Evolutionary conservation across 1,140 invertebrate species (phyloP).

Genomic region (Aethina tumida): DNA sequence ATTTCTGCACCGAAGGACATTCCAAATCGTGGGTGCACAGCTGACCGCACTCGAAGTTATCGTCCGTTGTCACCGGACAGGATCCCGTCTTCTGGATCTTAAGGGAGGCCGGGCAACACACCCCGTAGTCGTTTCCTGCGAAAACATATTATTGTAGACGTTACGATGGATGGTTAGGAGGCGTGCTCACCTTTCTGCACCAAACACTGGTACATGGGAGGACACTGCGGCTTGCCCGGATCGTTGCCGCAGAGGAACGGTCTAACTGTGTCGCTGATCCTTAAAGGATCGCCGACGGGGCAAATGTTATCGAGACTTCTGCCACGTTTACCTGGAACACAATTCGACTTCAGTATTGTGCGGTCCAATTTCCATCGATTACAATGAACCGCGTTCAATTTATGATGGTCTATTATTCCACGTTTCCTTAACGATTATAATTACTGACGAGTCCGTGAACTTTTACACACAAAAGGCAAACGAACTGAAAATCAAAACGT

Average conservation of each 20-base stretch:
- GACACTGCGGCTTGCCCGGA: constrained; percentile 70
- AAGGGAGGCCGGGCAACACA: constrained; percentile 71
- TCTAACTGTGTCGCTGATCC: constrained; percentile 62
- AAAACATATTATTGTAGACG: constrained; percentile 8
- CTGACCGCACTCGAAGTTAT: constrained; percentile 45
- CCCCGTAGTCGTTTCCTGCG: constrained; percentile 70
- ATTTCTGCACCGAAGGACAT: constrained; percentile 69
- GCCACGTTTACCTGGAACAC: constrained; percentile 52
- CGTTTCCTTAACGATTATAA: no score
- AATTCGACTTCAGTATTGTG: constrained; percentile 9
- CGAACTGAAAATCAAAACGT: no score
- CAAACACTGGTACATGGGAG: constrained; percentile 66
- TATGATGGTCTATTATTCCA: no score
- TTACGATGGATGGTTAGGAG: constrained; percentile 1
- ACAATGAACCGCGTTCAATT: no score
- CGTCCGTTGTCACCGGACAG: constrained; percentile 48
- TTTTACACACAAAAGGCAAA: no score
- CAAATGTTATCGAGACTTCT: constrained; percentile 65
- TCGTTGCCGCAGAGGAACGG: constrained; percentile 75
- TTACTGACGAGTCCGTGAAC: no score
- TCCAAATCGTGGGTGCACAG: constrained; percentile 67
- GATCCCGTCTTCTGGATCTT: constrained; percentile 63
- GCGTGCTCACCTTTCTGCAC: constrained; percentile 50
- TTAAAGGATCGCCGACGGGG: constrained; percentile 66
- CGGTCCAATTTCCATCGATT: no score